These are phyloP conservation scores for Parasteatoda tepidariorum DNA, from an alignment of 1,140 invertebrate genomes.

Conservation along the genomic window DNA sequence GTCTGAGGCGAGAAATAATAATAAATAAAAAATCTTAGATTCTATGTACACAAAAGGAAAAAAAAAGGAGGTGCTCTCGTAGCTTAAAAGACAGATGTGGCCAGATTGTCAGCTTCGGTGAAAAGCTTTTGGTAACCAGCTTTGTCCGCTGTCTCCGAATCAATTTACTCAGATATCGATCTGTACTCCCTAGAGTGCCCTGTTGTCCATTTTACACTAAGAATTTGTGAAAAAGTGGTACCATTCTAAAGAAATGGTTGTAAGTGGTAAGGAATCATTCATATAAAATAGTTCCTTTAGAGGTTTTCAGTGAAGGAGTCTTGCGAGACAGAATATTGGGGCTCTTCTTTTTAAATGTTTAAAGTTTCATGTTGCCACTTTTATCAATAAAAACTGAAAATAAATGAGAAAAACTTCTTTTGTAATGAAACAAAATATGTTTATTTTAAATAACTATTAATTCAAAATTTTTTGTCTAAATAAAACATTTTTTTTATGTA, in stretches of 20 bases:
- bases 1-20: not conserved
- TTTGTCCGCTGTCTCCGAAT: constrained; percentile 52
- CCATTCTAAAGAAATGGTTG: too few species aligned
- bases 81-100: constrained; percentile 56
- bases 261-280: too few species aligned
- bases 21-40: not conserved
- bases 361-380: not conserved
- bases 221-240: constrained; percentile 24
- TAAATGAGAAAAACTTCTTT: not conserved
- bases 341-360: not conserved
- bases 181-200: not conserved
- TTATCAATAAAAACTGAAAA: not conserved
- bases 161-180: constrained; percentile 57
- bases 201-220: too few species aligned
- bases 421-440: too few species aligned
- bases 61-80: not conserved
- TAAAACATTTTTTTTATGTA: too few species aligned
- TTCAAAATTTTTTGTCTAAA: too few species aligned
- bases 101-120: constrained; percentile 53
- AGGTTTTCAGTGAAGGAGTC: too few species aligned
- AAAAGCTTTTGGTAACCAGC: constrained; percentile 57
- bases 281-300: too few species aligned
- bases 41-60: not conserved
- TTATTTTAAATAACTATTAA: too few species aligned
- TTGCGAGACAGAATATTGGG: too few species aligned